These are phyloP conservation scores for Drosophila nr. medialis DNA, from an alignment of 2,888 invertebrate species.

Conservation along the genomic window DNA sequence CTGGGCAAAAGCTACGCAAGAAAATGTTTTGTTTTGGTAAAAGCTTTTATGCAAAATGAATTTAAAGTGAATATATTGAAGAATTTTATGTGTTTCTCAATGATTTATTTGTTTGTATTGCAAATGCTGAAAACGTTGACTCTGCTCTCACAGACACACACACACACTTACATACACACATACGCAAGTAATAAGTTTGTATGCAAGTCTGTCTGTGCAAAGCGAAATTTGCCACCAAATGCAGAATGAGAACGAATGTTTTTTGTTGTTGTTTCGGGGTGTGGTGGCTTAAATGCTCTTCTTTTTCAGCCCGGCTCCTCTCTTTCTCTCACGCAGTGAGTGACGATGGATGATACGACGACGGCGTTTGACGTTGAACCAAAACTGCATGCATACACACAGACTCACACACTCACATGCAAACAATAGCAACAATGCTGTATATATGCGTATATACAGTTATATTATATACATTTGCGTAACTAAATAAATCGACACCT, in stretches of 20 bases:
- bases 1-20: not conserved
- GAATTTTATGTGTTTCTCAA: not conserved
- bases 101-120: not conserved
- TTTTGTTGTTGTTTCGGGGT: conserved; percentile 1
- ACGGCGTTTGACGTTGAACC: conserved; percentile 21
- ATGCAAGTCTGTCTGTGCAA: not conserved
- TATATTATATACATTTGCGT: conserved; percentile 2
- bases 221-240: not conserved
- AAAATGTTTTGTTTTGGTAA: not conserved
- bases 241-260: conserved; percentile 1
- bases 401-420: not conserved
- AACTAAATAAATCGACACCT: conserved; percentile 48
- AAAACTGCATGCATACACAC: conserved; percentile 20
- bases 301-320: not conserved
- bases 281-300: conserved; percentile 26
- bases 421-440: not conserved
- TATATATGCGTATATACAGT: conserved; percentile 11
- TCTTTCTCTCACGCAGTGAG: not conserved
- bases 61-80: not conserved
- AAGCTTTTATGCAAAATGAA: not conserved
- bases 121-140: not conserved
- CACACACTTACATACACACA: not conserved
- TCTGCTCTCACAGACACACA: not conserved
- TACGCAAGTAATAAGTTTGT: not conserved
- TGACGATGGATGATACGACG: conserved; percentile 13